Evolutionary conservation across 2,113 vertebrate genomes (phyloP), one percentile per base, ranked within the genome.

Genomic region (Clinocottus analis): DNA sequence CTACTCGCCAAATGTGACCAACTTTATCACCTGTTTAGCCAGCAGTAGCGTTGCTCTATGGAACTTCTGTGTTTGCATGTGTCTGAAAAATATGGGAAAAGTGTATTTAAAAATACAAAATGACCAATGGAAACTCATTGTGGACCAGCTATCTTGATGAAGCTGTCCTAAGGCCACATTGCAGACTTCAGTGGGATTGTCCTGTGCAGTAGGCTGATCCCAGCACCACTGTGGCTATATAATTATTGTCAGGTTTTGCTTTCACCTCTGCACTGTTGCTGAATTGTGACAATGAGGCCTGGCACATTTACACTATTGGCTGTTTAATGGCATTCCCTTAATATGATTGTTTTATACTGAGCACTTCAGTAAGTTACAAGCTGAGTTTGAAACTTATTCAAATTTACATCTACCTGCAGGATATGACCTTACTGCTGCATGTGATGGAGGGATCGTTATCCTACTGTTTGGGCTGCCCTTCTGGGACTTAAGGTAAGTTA

Each of bases 271-370:
- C 85, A 86, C 17, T 64, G 3, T 92, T 67, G 91, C 85, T 62
- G 77, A 73, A 55, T 1, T 73, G 91, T 93, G 94, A 81, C 94
- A 94, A 94, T 94, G 93, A 94, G 86, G 76, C 90, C 92, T 93
- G 93, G 43, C 8, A 94, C 94, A 94, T 8, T 58, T 0, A 2
- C 0, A 10, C 4, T 11, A 14, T 23, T 16, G 17, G 2, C 1
- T 23, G 21, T 1, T 58, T 12, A 49, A 27, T 21, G 17, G 8
- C 3, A 21, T n/a, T 2, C 7, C 0, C 19, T 58, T 3, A 16
- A 5, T 9, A 3, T 12, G 14, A 13, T 14, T 2, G 0, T 4
- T 43, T 43, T 41, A 41, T 41, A 41, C 13, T 41, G 12, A 41
- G 23, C 17, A 25, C 3, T 2, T 21, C 5, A 16, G 6, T 35